phyloP scores from a whole-genome alignment of 2,888 invertebrate species.

The Syrista parreyssii region DNA sequence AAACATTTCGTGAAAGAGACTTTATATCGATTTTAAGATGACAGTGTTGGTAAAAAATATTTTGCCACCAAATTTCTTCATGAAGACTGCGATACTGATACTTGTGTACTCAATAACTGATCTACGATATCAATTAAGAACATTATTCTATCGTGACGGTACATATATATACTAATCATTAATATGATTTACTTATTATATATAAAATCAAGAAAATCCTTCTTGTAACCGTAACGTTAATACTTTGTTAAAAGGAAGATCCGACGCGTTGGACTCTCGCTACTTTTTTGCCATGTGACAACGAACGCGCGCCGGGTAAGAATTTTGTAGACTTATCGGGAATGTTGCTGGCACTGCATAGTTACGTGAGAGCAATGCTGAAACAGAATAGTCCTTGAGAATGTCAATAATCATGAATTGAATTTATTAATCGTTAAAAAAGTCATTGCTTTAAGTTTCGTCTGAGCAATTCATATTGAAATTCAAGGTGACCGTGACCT shows the following conservation, averaged over 20 bases:
- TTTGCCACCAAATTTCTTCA: slow-evolving; percentile 5
- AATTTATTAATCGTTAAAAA: background rate
- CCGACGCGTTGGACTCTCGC: background rate
- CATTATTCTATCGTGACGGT: slow-evolving; percentile 10
- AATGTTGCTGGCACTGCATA: slow-evolving; percentile 13
- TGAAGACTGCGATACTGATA: slow-evolving; percentile 10
- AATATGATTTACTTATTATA: background rate
- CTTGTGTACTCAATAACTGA: slow-evolving; percentile 14
- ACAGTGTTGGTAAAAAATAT: background rate
- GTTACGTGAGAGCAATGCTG: background rate
- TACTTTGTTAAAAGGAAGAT: background rate
- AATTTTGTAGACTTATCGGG: background rate
- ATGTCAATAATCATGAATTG: background rate
- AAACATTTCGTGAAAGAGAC: background rate
- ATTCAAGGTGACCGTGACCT: background rate
- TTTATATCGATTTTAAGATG: background rate
- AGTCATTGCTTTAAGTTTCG: background rate
- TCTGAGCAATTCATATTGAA: background rate
- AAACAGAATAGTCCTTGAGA: background rate
- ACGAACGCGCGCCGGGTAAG: background rate
- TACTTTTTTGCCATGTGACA: background rate
- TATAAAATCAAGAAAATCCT: background rate
- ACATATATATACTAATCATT: background rate
- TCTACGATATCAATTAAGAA: slow-evolving; percentile 10
- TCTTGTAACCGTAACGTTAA: background rate